A percentile compares a stretch with the other conserved stretches of the same genome.
Conservation (phyloP, 1,140 invertebrate genomes). For the Halesus radiatus region DNA sequence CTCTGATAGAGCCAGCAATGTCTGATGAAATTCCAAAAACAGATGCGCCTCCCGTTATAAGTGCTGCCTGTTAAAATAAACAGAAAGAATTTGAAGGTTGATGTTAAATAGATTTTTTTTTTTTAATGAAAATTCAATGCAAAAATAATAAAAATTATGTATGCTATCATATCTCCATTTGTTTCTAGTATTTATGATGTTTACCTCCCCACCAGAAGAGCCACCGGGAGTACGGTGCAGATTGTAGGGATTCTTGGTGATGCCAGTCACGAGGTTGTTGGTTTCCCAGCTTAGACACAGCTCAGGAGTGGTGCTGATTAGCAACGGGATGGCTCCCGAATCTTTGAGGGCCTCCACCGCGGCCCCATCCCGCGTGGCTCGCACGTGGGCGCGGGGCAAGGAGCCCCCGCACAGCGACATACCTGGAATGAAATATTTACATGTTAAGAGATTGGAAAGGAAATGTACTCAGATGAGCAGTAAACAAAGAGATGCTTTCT, state of each 20-base stretch:
- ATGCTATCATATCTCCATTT: too few species aligned
- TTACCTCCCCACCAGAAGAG: conserved; percentile 83
- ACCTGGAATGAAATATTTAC: conserved; percentile 63
- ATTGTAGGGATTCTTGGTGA: conserved; percentile 86
- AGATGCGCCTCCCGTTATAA: conserved; percentile 81
- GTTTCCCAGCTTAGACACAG: conserved; percentile 82
- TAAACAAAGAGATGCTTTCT: neutral
- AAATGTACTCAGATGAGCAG: neutral
- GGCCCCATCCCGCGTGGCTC: conserved; percentile 74
- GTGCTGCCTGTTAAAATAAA: conserved; percentile 69
- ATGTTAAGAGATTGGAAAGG: neutral
- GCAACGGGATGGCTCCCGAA: conserved; percentile 84
- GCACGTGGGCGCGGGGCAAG: conserved; percentile 69
- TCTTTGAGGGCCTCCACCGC: conserved; percentile 73
- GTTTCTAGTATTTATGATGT: too few species aligned
- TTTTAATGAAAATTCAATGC: too few species aligned
- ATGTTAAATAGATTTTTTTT: too few species aligned
- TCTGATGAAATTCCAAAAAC: conserved; percentile 89
- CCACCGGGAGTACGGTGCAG: conserved; percentile 76
- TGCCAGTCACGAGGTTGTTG: conserved; percentile 79
- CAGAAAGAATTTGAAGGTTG: too few species aligned
- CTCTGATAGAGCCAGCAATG: conserved; percentile 87
- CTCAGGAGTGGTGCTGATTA: conserved; percentile 88
- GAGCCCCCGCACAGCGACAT: conserved; percentile 78
- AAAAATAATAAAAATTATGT: too few species aligned